Evolutionary conservation across 2,888 invertebrate genomes (phyloP).

Genomic region (Ditula angustiorana): DNA sequence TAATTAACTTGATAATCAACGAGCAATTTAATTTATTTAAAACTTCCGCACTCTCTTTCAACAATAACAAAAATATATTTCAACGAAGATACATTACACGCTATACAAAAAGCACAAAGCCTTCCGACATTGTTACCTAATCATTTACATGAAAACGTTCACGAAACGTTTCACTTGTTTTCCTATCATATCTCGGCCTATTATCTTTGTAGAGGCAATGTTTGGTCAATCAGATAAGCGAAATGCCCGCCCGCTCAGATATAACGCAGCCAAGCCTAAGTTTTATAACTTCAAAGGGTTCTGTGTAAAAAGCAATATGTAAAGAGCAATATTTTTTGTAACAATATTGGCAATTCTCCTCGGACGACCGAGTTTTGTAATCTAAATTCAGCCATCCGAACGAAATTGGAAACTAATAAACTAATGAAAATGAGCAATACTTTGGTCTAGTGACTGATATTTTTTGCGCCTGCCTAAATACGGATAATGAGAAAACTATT

Average conservation of each 20-base stretch:
- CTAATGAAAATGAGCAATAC: conserved; percentile 7
- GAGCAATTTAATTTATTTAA: background rate
- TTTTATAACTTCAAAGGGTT: conserved; percentile 37
- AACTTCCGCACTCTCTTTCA: background rate
- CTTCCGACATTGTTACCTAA: conserved; percentile 19
- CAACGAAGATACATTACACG: conserved; percentile 19
- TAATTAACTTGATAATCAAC: background rate
- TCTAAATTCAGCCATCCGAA: background rate
- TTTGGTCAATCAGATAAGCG: conserved; percentile 39
- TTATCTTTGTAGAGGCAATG: conserved; percentile 28
- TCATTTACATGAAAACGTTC: conserved; percentile 32
- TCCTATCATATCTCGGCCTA: conserved; percentile 28
- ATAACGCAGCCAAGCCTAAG: conserved; percentile 29
- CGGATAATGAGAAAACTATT: too few species aligned
- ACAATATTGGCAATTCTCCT: conserved; percentile 18
- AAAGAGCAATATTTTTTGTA: conserved; percentile 17
- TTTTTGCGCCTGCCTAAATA: background rate
- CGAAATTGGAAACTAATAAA: background rate
- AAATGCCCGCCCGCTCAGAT: conserved; percentile 22
- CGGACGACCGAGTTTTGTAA: conserved; percentile 7
- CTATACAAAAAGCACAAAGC: conserved; percentile 19
- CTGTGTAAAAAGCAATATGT: conserved; percentile 33
- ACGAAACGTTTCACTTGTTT: conserved; percentile 35
- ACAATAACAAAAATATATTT: background rate
- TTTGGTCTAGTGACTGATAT: background rate